Percentiles rank a stretch among this genome's conserved stretches.
phyloP scores from a whole-genome alignment of 2,113 vertebrate genomes.

The Synodontis membranacea region DNA sequence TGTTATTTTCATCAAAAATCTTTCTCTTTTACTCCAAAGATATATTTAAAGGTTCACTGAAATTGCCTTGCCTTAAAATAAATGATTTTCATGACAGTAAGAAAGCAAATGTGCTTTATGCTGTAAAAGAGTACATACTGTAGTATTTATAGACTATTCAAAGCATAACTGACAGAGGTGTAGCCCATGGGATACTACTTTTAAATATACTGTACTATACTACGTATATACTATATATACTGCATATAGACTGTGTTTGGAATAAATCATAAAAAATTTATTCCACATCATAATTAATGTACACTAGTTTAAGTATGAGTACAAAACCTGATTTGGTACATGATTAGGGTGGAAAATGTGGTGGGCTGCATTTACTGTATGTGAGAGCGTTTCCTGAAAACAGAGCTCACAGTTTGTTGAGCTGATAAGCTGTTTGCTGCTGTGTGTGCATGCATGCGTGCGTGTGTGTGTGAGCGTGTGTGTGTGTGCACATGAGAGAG shows the following conservation, averaged over 20 bases:
- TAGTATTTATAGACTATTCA: not conserved
- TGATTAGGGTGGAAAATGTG: constrained; percentile 11
- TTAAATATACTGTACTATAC: not conserved
- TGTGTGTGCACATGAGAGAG: not conserved
- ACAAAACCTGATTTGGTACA: too few relatives aligned
- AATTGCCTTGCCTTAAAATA: not conserved
- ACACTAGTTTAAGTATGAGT: too few relatives aligned
- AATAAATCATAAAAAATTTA: not conserved
- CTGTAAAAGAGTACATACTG: not conserved
- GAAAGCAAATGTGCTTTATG: not conserved
- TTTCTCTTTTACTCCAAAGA: not conserved
- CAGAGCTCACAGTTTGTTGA: not conserved
- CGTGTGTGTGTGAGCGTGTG: not conserved
- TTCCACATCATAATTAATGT: too few relatives aligned
- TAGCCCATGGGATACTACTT: not conserved
- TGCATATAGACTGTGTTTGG: not conserved
- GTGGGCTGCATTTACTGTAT: constrained; percentile 6
- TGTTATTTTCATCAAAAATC: not conserved
- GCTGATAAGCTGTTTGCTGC: not conserved
- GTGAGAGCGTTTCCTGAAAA: constrained; percentile 33
- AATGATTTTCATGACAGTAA: not conserved
- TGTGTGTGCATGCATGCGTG: not conserved
- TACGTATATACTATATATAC: too few relatives aligned
- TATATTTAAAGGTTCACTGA: not conserved
- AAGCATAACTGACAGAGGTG: not conserved